Percentiles rank a stretch among this genome's conserved stretches.
These are phyloP conservation scores for Poeciliopsis turrubarensis DNA, from an alignment of 2,113 vertebrate genomes.

Conservation along the genomic window DNA sequence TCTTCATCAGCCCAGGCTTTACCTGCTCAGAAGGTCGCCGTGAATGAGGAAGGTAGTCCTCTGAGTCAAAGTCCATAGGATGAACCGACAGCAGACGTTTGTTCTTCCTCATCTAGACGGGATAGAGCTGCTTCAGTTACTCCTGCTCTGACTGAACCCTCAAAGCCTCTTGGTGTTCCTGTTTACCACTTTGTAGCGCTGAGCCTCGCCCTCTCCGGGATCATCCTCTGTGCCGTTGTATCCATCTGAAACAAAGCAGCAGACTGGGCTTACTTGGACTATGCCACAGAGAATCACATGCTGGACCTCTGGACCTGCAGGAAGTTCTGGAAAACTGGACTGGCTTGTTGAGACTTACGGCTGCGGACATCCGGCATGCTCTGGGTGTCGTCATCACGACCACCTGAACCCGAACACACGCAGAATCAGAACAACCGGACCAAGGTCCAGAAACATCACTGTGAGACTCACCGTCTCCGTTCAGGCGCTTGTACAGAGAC, in stretches of 20 bases:
- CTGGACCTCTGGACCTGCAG: neutral
- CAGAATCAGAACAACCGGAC: neutral
- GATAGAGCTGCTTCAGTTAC: neutral
- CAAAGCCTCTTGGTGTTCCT: neutral
- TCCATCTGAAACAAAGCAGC: constrained; percentile 45
- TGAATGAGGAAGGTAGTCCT: constrained; percentile 84
- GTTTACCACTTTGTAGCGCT: constrained; percentile 79
- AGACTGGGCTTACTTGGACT: neutral
- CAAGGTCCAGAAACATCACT: neutral
- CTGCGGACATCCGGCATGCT: constrained; percentile 79
- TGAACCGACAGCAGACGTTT: constrained; percentile 92
- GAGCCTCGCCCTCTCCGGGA: constrained; percentile 73
- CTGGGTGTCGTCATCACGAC: constrained; percentile 78
- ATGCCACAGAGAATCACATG: neutral
- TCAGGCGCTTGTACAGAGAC: constrained; percentile 87
- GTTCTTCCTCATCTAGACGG: constrained; percentile 81
- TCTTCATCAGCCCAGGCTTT: neutral
- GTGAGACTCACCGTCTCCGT: constrained; percentile 70
- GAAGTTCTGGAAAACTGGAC: neutral
- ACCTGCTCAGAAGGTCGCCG: constrained; percentile 78
- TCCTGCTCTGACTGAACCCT: too few species aligned
- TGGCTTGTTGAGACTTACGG: constrained; percentile 64
- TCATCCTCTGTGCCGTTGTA: constrained; percentile 76
- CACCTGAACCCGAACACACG: constrained; percentile 56
- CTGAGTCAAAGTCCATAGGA: constrained; percentile 87